Evolutionary conservation across 2,888 invertebrate species (phyloP).

Genomic region (Drosophila cracens): DNA sequence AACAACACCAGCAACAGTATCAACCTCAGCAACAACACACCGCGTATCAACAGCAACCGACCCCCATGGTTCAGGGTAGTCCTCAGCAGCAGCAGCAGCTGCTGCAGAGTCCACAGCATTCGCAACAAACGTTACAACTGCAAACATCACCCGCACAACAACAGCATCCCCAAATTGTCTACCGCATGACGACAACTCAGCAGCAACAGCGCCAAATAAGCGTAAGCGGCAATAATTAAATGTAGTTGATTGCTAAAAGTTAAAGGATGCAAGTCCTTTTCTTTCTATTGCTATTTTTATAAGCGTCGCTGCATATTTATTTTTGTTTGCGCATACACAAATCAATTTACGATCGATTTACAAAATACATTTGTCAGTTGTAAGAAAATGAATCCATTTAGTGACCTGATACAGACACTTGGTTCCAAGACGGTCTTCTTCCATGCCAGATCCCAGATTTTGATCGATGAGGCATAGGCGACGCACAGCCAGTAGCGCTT

Average conservation of each 20-base stretch:
- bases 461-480: slow-evolving; percentile 98
- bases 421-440: slow-evolving; percentile 99
- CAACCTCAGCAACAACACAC: slow-evolving; percentile 68
- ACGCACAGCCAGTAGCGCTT: slow-evolving; percentile 99
- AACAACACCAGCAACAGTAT: slow-evolving; percentile 71
- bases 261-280: background rate
- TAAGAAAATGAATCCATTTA: slow-evolving; percentile 83
- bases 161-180: slow-evolving; percentile 74
- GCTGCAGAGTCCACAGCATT: slow-evolving; percentile 66
- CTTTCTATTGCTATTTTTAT: slow-evolving; percentile 4
- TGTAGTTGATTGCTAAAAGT: background rate
- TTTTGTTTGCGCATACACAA: slow-evolving; percentile 58
- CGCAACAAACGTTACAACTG: slow-evolving; percentile 73
- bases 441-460: slow-evolving; percentile 99
- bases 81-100: slow-evolving; percentile 74
- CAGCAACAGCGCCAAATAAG: slow-evolving; percentile 69
- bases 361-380: slow-evolving; percentile 47
- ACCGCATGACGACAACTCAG: slow-evolving; percentile 72
- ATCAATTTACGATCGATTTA: slow-evolving; percentile 46
- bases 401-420: slow-evolving; percentile 95
- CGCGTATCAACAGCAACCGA: slow-evolving; percentile 63
- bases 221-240: slow-evolving; percentile 47
- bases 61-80: slow-evolving; percentile 64
- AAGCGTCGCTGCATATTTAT: slow-evolving; percentile 48
- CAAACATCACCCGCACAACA: slow-evolving; percentile 63